Evolutionary conservation across 2,888 invertebrate species (phyloP).

Genomic region (Malthinus flaveolus): DNA sequence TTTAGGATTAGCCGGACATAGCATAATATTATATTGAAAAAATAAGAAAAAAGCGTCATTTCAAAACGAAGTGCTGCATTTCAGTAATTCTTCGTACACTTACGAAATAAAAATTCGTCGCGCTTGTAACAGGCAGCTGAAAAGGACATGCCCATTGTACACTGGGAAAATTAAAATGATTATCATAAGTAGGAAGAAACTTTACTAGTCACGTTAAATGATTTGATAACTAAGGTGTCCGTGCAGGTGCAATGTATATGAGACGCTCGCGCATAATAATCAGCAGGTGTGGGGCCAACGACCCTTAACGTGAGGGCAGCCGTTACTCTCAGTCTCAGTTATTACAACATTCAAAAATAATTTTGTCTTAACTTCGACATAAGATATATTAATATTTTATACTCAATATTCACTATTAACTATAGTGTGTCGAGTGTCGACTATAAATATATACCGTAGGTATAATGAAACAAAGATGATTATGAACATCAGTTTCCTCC

Average conservation of each 20-base stretch:
- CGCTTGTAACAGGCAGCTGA: neutral
- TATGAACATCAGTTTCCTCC: too few relatives aligned
- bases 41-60: too few relatives aligned
- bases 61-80: too few relatives aligned
- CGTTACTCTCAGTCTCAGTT: constrained; percentile 21
- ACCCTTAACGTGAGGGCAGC: constrained; percentile 32
- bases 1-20: too few relatives aligned
- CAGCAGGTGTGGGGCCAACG: constrained; percentile 43
- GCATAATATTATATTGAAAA: too few relatives aligned
- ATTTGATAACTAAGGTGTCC: constrained; percentile 29
- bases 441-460: too few relatives aligned
- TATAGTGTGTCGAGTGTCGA: too few relatives aligned
- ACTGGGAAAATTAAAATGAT: neutral
- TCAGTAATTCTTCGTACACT: neutral
- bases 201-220: constrained; percentile 33
- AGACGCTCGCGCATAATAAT: constrained; percentile 37
- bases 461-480: too few relatives aligned
- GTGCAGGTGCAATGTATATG: constrained; percentile 38
- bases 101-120: neutral
- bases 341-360: neutral
- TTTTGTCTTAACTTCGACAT: too few relatives aligned
- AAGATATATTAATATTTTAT: too few relatives aligned
- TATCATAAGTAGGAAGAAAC: constrained; percentile 23
- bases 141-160: too few relatives aligned
- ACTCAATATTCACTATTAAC: too few relatives aligned